Conservation (phyloP, 2,797 vertebrate species). For the Manis javanica region DNA sequence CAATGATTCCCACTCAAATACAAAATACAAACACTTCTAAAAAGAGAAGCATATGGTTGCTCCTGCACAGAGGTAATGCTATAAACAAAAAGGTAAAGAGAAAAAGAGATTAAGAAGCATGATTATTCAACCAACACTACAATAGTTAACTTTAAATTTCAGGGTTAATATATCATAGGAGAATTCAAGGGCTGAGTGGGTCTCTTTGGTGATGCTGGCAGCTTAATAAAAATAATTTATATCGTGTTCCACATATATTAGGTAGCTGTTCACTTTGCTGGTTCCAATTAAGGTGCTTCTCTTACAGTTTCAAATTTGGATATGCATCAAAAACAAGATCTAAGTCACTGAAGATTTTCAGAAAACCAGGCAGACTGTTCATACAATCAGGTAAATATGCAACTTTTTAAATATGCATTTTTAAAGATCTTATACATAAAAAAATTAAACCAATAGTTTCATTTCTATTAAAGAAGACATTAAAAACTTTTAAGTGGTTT, state of each 20-base stretch:
- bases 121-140: background rate
- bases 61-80: constrained; percentile 1
- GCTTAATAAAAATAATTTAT: constrained; percentile 41
- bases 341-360: constrained; percentile 77
- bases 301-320: constrained; percentile 75
- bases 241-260: background rate
- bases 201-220: constrained; percentile 23
- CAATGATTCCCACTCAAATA: constrained; percentile 52
- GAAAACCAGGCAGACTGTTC: constrained; percentile 71
- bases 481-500: constrained; percentile 53
- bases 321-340: constrained; percentile 73
- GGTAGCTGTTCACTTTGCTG: constrained; percentile 10
- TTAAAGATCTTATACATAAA: constrained; percentile 34
- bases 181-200: background rate
- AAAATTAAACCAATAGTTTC: constrained; percentile 21
- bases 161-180: constrained; percentile 8
- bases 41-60: background rate
- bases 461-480: constrained; percentile 52
- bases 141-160: constrained; percentile 23
- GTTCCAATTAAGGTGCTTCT: constrained; percentile 48
- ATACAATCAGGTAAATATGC: constrained; percentile 75
- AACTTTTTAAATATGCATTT: constrained; percentile 34
- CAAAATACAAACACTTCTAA: constrained; percentile 18
- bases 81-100: background rate
- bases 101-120: background rate